Percentiles rank a stretch among this genome's conserved stretches.
Evolutionary conservation across 2,797 vertebrate genomes (phyloP).

Genomic region (Hippoglossus hippoglossus): DNA sequence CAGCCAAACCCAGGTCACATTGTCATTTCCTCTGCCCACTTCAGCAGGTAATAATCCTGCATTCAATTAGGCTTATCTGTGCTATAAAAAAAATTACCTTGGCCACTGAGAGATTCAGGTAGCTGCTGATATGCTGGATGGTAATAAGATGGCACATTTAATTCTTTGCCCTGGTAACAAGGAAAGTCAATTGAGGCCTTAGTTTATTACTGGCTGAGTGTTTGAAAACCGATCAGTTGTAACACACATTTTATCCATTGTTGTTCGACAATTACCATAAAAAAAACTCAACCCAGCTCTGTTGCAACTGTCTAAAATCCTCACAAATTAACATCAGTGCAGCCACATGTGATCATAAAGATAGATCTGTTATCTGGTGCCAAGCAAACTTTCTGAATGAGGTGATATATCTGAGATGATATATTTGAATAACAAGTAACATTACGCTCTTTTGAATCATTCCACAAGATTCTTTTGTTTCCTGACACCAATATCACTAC

Average conservation of each 20-base stretch:
- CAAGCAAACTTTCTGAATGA: too few relatives aligned
- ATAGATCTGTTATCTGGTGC: not conserved
- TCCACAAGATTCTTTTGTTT: slow-evolving; percentile 10
- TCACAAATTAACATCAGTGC: slow-evolving; percentile 7
- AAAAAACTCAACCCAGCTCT: not conserved
- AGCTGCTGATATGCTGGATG: slow-evolving; percentile 31
- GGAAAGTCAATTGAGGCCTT: slow-evolving; percentile 43
- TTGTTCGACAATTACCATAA: slow-evolving; percentile 44
- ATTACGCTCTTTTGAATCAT: slow-evolving; percentile 8
- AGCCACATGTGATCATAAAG: slow-evolving; percentile 1
- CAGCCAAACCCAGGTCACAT: slow-evolving; percentile 31
- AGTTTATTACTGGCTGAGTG: slow-evolving; percentile 39
- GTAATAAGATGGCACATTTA: slow-evolving; percentile 44
- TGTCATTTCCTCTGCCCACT: slow-evolving; percentile 49
- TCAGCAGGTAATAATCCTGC: slow-evolving; percentile 50
- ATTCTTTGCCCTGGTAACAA: slow-evolving; percentile 27
- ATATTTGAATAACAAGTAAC: not conserved
- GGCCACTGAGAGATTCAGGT: slow-evolving; percentile 55
- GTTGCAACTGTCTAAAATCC: slow-evolving; percentile 5
- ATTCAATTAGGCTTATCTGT: slow-evolving; percentile 58
- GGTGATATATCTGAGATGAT: too few relatives aligned
- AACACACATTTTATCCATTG: slow-evolving; percentile 30
- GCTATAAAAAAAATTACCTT: slow-evolving; percentile 34
- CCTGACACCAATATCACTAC: slow-evolving; percentile 3
- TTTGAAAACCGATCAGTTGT: slow-evolving; percentile 12